phyloP scores from a whole-genome alignment of 2,888 invertebrate species.

The Aspidiotus destructor region DNA sequence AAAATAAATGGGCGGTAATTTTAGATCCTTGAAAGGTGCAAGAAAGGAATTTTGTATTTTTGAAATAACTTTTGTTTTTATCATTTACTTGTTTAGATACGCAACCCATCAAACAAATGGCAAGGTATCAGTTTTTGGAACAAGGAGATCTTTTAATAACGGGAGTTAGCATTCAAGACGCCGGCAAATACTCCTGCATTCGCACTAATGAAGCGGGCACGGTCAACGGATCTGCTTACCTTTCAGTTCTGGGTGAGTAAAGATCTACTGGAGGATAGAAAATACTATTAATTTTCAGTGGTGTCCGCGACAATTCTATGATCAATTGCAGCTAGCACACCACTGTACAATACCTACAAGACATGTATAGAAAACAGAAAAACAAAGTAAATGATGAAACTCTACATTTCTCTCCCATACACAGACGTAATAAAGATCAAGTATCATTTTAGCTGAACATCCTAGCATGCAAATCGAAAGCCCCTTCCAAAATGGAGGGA shows the following conservation, averaged over 20 bases:
- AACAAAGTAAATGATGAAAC: too few relatives aligned
- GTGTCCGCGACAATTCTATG: too few relatives aligned
- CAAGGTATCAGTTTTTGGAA: slow-evolving; percentile 73
- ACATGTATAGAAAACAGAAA: too few relatives aligned
- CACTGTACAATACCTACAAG: too few relatives aligned
- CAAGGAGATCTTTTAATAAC: slow-evolving; percentile 81
- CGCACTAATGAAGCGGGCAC: slow-evolving; percentile 83
- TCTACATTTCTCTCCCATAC: too few relatives aligned
- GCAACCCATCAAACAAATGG: slow-evolving; percentile 54
- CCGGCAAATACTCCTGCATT: slow-evolving; percentile 80
- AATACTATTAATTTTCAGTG: background rate
- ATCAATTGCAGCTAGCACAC: too few relatives aligned
- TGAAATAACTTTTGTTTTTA: slow-evolving; percentile 3
- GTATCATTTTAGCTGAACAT: too few relatives aligned
- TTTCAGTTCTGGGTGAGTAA: slow-evolving; percentile 68
- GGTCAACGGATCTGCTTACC: slow-evolving; percentile 68
- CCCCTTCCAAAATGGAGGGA: too few relatives aligned
- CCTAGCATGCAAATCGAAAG: too few relatives aligned
- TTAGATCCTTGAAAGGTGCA: too few relatives aligned
- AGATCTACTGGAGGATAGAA: background rate
- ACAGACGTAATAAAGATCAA: too few relatives aligned
- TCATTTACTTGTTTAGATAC: slow-evolving; percentile 45
- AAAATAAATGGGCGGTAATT: too few relatives aligned
- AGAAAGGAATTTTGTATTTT: background rate
- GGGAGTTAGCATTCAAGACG: slow-evolving; percentile 69